A percentile compares a stretch with the other conserved stretches of the same genome.
Conservation (phyloP, 2,888 invertebrate genomes). For the Unio delphinus region DNA sequence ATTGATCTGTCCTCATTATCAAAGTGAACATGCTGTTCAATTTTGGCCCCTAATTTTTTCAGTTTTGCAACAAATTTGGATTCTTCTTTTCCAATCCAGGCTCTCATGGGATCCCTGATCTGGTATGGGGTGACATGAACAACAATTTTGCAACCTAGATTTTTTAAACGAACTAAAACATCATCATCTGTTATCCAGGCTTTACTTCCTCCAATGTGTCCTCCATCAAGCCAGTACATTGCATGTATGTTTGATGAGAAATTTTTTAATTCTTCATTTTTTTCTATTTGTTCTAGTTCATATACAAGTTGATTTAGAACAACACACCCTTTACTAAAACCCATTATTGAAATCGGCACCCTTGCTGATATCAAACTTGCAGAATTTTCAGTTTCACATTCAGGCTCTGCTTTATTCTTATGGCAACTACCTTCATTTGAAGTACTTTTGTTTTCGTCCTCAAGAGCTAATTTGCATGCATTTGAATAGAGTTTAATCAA, state of each 20-base stretch:
- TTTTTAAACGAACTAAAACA: slow-evolving; percentile 81
- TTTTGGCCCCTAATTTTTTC: slow-evolving; percentile 79
- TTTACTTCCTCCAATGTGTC: slow-evolving; percentile 89
- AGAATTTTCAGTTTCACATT: neutral
- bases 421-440: no score
- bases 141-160: slow-evolving; percentile 77
- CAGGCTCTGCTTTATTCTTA: no score
- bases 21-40: slow-evolving; percentile 79
- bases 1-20: slow-evolving; percentile 76
- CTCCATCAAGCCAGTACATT: slow-evolving; percentile 93
- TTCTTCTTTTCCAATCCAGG: slow-evolving; percentile 90
- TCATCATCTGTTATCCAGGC: slow-evolving; percentile 88
- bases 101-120: slow-evolving; percentile 83
- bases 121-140: slow-evolving; percentile 94
- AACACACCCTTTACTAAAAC: slow-evolving; percentile 94
- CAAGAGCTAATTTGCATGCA: slow-evolving; percentile 11
- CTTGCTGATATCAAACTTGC: neutral
- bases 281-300: slow-evolving; percentile 79
- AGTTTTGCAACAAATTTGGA: slow-evolving; percentile 82
- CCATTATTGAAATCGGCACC: slow-evolving; percentile 76
- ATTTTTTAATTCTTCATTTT: slow-evolving; percentile 68
- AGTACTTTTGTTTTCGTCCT: neutral
- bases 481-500: slow-evolving; percentile 76
- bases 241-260: slow-evolving; percentile 76
- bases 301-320: slow-evolving; percentile 92